Evolutionary conservation across 2,888 invertebrate genomes (phyloP), one percentile per base, ranked within the genome.

Genomic region (Brachynemurus nebulosus): DNA sequence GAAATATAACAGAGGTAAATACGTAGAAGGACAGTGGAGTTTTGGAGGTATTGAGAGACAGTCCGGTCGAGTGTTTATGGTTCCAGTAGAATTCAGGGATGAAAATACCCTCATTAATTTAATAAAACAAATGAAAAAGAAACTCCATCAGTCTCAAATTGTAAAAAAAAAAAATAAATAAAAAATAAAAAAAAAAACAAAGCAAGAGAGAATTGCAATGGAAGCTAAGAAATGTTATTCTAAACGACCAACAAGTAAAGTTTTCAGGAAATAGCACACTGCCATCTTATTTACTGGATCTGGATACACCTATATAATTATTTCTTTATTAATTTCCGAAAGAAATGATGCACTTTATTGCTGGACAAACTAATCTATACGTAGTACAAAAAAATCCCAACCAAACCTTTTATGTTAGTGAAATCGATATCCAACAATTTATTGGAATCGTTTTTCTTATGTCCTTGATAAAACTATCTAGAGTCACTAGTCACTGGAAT

Each of bases 401-500:
- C 17, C n/a, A 14, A 11, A 12, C 12, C 14, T 8, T 35, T 16
- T 14, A 16, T 3, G 16, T 35, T 12, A 14, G 14, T 35, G 16
- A 16, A 12, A 17, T 5, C 1, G 45, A 50, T 18, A 38, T 50
- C 4, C 34, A 36, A 37, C 35, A 44, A 38, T 50, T 42, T 42
- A 19, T 51, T 7, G 47, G 47, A 4, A 43, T 46, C 8, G 43
- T 49, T 21, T 41, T 48, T 21, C 47, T 36, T 17, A 50, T 48
- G 48, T 49, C 49, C 7, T 27, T 52, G 11, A 45, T 47, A 11
- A 18, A 35, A 4, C 43, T 45, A 23, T 16, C 41, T 3, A 46
- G 43, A 20, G 25, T 44, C 8, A 37, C 43, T 41, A 38, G 45
- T 25, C 52, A 47, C 37, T 53, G 50, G 52, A 21, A 43, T 14